These are phyloP conservation scores for Melinaea marsaeus DNA, from an alignment of 2,888 invertebrate species.

Conservation along the genomic window DNA sequence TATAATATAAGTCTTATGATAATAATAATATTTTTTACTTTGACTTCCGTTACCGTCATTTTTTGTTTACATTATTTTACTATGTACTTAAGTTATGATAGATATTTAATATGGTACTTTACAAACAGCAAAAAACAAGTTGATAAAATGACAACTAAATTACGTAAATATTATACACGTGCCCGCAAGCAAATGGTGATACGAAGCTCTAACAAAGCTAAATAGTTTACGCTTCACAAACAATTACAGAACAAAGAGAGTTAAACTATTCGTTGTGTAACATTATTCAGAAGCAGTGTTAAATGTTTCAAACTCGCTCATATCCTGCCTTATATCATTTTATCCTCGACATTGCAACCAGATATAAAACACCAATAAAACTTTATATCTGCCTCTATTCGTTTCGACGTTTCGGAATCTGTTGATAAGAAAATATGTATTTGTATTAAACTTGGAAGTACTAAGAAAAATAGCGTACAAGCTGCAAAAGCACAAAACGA, in stretches of 20 bases:
- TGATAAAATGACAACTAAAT: not conserved
- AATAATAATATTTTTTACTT: no score
- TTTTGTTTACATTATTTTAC: no score
- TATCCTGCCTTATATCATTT: conserved; percentile 38
- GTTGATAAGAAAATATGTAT: no score
- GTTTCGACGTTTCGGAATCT: conserved; percentile 19
- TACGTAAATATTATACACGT: conserved; percentile 1
- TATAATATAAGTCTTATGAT: no score
- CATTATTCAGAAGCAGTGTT: conserved; percentile 31
- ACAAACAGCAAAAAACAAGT: not conserved
- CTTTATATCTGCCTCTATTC: conserved; percentile 57
- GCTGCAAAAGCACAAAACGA: no score
- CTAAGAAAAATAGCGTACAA: no score
- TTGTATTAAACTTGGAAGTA: no score
- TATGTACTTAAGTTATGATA: no score
- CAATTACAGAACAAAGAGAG: conserved; percentile 11
- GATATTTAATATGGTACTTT: no score
- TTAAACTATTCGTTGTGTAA: conserved; percentile 12
- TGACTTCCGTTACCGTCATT: no score
- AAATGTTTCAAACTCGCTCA: conserved; percentile 29
- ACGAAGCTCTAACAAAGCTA: conserved; percentile 6
- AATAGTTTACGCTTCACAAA: conserved; percentile 1
- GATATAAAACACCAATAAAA: conserved; percentile 50
- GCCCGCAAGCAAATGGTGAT: conserved; percentile 1
- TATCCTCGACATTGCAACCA: conserved; percentile 43